Evolutionary conservation across 2,113 vertebrate genomes (phyloP).

Genomic region (Chionodraco myersi): DNA sequence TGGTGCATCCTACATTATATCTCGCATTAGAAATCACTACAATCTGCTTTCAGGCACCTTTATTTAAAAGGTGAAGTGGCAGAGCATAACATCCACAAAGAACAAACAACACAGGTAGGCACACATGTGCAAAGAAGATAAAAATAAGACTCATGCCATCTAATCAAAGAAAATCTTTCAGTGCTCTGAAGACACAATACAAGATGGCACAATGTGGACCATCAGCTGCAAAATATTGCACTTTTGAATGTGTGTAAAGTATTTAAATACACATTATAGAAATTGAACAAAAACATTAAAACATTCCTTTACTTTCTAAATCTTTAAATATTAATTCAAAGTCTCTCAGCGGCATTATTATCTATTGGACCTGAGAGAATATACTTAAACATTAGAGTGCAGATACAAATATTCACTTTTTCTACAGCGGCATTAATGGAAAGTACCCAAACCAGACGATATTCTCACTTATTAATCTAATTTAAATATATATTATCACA

Average conservation of each 20-base stretch:
- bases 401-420: slow-evolving; percentile 48
- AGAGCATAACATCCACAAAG: slow-evolving; percentile 79
- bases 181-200: slow-evolving; percentile 80
- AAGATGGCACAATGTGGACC: slow-evolving; percentile 68
- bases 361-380: slow-evolving; percentile 73
- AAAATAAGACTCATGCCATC: slow-evolving; percentile 78
- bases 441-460: slow-evolving; percentile 42
- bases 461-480: slow-evolving; percentile 44
- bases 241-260: slow-evolving; percentile 72
- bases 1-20: neutral
- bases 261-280: slow-evolving; percentile 74
- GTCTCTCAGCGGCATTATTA: slow-evolving; percentile 53
- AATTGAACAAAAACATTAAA: slow-evolving; percentile 53
- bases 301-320: slow-evolving; percentile 38
- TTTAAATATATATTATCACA: slow-evolving; percentile 50
- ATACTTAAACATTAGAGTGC: slow-evolving; percentile 50
- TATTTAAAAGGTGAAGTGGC: slow-evolving; percentile 90
- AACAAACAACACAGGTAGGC: slow-evolving; percentile 83
- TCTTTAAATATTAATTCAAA: slow-evolving; percentile 71
- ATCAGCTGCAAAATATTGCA: slow-evolving; percentile 87
- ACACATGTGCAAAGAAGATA: slow-evolving; percentile 83
- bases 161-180: slow-evolving; percentile 75
- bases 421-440: slow-evolving; percentile 40
- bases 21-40: slow-evolving; percentile 21
- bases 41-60: slow-evolving; percentile 78